Evolutionary conservation across 2,888 invertebrate genomes (phyloP).

Genomic region (Brachypalpus laphriformis): DNA sequence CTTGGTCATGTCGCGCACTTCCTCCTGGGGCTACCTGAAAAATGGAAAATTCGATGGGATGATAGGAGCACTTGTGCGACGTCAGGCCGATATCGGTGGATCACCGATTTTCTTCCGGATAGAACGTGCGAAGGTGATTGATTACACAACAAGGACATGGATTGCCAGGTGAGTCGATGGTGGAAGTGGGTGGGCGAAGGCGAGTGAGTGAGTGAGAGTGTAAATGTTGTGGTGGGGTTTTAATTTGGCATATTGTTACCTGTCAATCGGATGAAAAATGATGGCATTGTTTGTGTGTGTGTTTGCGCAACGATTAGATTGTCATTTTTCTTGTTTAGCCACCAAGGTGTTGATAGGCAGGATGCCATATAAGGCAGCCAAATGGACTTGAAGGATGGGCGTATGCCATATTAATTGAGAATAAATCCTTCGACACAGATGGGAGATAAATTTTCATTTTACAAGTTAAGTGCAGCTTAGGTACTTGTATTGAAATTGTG

Average conservation of each 20-base stretch:
- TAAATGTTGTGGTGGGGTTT: conserved; percentile 72
- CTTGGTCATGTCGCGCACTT: conserved; percentile 80
- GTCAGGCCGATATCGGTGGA: conserved; percentile 87
- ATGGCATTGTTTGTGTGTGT: conserved; percentile 67
- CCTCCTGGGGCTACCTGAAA: conserved; percentile 86
- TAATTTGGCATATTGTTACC: conserved; percentile 77
- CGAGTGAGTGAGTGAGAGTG: conserved; percentile 3
- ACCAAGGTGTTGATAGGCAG: conserved; percentile 61
- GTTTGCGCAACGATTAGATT: conserved; percentile 73
- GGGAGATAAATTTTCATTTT: conserved; percentile 73
- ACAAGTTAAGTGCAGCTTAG: conserved; percentile 72
- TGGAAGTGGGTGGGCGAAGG: conserved; percentile 4
- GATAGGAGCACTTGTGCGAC: conserved; percentile 85
- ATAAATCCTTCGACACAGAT: conserved; percentile 73
- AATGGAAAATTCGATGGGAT: conserved; percentile 87
- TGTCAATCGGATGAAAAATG: conserved; percentile 77
- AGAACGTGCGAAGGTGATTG: conserved; percentile 85
- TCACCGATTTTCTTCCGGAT: conserved; percentile 86
- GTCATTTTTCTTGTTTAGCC: conserved; percentile 76
- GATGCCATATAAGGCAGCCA: conserved; percentile 23
- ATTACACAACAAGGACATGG: conserved; percentile 86
- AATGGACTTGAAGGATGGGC: conserved; percentile 37
- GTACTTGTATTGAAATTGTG: conserved; percentile 62
- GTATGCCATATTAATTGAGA: conserved; percentile 64
- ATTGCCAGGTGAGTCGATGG: conserved; percentile 83